Base-by-base conservation (phyloP, 2,113 vertebrate genomes). In the Candoia aspera region DNA sequence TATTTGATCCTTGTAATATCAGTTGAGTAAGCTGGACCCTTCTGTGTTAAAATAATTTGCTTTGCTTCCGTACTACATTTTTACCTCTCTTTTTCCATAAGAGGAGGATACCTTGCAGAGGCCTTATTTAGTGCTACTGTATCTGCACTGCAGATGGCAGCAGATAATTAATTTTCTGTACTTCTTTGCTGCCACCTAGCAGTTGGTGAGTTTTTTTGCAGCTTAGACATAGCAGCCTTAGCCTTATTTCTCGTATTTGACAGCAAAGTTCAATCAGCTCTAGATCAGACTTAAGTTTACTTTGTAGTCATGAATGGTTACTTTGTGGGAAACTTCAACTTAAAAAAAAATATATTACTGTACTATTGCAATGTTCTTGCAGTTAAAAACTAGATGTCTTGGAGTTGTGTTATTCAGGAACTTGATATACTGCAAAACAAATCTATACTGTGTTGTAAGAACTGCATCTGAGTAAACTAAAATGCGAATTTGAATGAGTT, bases 401-500 rank as follows among this genome's bases (percentile, higher is more conserved):
- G 94, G 4, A 11, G 54, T n/a, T 90, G 37, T 17, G 23, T n/a
- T 37, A 92, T 96, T 96, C 90, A 92, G 93, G 93, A 90, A 94
- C 92, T 86, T 86, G 95, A 91, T 93, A 94, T 23, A 0, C 64
- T 94, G 86, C 91, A 96, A 93, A 95, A 95, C 90, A 91, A 89
- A 95, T 96, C 95, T 95, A 92, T 95, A 95, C 84, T 29, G 92
- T 95, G 95, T 95, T 96, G 12, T 94, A 94, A 91, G 93, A 84
- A 94, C 92, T 96, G 95, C 94, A 92, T 96, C 17, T 88, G 58
- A 93, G 92, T 96, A 93, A 95, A 96, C 94, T 86, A 4, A 0
- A 92, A 95, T 95, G 94, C 94, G 94, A 94, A 88, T 88, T 64
- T 15, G 83, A 94, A 85, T 0, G 0, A 96, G 92, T 89, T 94